A percentile compares a stretch with the other conserved stretches of the same genome.
phyloP scores from a whole-genome alignment of 2,888 invertebrate genomes.

The Eupithecia vulgata region DNA sequence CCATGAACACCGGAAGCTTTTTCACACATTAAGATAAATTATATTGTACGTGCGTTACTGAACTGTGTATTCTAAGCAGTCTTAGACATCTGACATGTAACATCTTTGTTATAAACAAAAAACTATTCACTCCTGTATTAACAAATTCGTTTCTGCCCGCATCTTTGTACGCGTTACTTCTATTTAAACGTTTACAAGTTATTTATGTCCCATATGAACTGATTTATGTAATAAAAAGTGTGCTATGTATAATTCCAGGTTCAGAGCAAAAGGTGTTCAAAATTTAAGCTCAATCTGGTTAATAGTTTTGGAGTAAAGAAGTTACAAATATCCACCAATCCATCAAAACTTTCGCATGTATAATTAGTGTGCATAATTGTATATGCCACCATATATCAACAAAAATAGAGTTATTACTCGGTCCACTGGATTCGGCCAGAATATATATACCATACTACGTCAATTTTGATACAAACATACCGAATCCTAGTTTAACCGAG shows the following conservation, averaged over 20 bases:
- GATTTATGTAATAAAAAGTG: not conserved
- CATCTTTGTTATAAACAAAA: too few relatives aligned
- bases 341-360: not conserved
- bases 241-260: not conserved
- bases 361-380: not conserved
- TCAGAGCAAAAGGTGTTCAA: not conserved
- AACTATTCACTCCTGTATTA: too few relatives aligned
- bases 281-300: not conserved
- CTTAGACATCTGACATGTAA: too few relatives aligned
- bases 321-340: not conserved
- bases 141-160: too few relatives aligned
- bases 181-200: not conserved
- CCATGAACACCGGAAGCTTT: not conserved
- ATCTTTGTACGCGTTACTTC: not conserved
- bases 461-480: not conserved
- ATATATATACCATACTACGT: too few relatives aligned
- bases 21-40: not conserved
- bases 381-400: too few relatives aligned
- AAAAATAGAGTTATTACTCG: too few relatives aligned
- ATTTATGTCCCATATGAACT: not conserved
- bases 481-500: slow-evolving; percentile 11
- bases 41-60: not conserved
- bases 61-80: not conserved
- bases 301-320: not conserved
- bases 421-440: too few relatives aligned